A percentile compares a stretch with the other conserved stretches of the same genome.
Conservation (phyloP, 1,140 invertebrate species). For the Bombus confusus region DNA sequence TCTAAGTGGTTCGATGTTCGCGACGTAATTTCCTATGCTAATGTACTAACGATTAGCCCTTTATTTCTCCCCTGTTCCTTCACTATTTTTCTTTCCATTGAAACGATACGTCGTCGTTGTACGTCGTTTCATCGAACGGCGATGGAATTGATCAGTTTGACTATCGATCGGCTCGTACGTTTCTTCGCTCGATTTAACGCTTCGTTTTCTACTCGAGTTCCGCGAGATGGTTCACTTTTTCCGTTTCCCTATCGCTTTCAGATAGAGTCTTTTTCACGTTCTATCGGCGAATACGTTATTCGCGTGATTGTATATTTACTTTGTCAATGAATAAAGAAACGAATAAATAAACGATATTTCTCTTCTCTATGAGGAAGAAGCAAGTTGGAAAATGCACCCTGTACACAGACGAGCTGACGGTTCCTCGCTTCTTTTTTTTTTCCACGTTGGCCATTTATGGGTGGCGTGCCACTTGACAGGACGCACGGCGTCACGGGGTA, state of each 20-base stretch:
- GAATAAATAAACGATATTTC: background rate
- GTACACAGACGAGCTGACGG: background rate
- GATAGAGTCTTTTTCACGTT: no score
- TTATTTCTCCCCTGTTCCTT: conserved; percentile 3
- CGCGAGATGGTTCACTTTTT: no score
- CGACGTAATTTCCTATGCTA: conserved; percentile 44
- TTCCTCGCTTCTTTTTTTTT: conserved; percentile 54
- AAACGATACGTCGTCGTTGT: no score
- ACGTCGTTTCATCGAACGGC: no score
- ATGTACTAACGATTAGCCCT: conserved; percentile 50
- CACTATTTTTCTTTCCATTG: background rate
- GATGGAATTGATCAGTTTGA: no score
- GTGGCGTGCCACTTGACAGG: conserved; percentile 77
- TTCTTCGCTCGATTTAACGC: no score
- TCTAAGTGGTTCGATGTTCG: conserved; percentile 7
- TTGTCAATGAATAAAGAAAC: background rate
- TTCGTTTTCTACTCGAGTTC: no score
- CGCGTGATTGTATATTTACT: background rate
- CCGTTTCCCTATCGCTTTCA: no score
- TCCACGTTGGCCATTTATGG: conserved; percentile 68
- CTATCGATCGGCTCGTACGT: no score
- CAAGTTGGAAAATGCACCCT: background rate
- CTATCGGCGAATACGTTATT: background rate
- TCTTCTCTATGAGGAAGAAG: background rate
- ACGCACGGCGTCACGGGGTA: conserved; percentile 78